Conservation (phyloP, 2,113 vertebrate species). For the Pyxicephalus adspersus region DNA sequence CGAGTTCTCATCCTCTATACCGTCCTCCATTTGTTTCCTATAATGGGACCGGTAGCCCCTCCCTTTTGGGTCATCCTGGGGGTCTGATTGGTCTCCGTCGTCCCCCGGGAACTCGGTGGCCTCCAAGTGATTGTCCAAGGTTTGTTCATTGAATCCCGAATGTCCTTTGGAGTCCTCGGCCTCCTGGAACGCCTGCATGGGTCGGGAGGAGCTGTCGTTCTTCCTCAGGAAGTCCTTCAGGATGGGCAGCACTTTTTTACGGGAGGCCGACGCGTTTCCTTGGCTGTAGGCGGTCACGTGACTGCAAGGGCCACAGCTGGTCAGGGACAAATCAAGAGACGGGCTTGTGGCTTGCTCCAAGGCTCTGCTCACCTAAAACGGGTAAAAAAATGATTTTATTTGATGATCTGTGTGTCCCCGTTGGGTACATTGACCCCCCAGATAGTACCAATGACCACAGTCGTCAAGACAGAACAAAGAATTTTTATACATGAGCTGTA, state of each 20-base stretch:
- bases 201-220: conserved; percentile 43
- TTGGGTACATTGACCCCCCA: too few species aligned
- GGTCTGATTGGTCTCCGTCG: conserved; percentile 54
- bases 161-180: not conserved
- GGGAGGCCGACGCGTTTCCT: conserved; percentile 78
- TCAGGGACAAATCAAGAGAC: conserved; percentile 70
- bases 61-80: not conserved
- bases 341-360: conserved; percentile 78
- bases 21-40: conserved; percentile 45
- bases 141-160: not conserved
- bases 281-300: conserved; percentile 79
- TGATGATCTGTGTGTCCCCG: too few species aligned
- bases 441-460: too few species aligned
- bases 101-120: conserved; percentile 50
- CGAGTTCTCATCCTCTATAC: conserved; percentile 71
- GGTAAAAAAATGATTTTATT: not conserved
- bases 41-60: not conserved
- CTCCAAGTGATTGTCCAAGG: conserved; percentile 6
- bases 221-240: conserved; percentile 76
- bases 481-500: too few species aligned
- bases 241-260: conserved; percentile 89
- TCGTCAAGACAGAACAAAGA: too few species aligned
- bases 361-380: conserved; percentile 75
- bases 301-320: conserved; percentile 68
- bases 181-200: conserved; percentile 49